A percentile compares a stretch with the other conserved stretches of the same genome.
Evolutionary conservation across 2,888 invertebrate species (phyloP).

Genomic region (Sinelater perroti): DNA sequence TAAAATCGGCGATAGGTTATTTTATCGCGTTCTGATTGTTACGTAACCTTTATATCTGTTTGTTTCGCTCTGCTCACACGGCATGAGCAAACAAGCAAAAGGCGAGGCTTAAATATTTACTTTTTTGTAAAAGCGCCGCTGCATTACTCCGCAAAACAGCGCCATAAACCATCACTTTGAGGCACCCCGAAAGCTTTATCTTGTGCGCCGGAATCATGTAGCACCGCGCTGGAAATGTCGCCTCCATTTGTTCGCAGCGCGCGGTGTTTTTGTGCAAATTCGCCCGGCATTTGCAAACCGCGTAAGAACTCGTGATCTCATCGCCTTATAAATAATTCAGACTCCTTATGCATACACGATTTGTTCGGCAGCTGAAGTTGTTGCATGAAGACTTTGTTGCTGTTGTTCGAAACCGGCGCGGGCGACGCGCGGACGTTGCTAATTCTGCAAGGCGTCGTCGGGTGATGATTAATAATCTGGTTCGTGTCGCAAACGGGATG

Average conservation of each 20-base stretch:
- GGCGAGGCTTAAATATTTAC: slow-evolving; percentile 7
- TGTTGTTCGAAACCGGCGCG: slow-evolving; percentile 1
- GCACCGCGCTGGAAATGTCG: no score
- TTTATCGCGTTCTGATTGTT: background rate
- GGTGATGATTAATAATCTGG: background rate
- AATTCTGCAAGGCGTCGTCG: no score
- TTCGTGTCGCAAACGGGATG: no score
- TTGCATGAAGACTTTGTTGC: background rate
- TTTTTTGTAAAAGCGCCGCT: slow-evolving; percentile 6
- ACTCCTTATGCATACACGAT: slow-evolving; percentile 13
- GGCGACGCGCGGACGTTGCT: background rate
- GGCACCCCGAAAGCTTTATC: no score
- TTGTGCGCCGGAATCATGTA: no score
- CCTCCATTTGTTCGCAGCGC: background rate
- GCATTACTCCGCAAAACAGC: slow-evolving; percentile 2
- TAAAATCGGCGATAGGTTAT: background rate
- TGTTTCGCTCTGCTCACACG: background rate
- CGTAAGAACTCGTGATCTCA: slow-evolving; percentile 29
- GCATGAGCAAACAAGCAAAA: background rate
- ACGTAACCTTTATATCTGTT: slow-evolving; percentile 4
- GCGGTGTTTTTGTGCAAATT: slow-evolving; percentile 28
- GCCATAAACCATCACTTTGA: slow-evolving; percentile 12
- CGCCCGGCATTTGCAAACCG: slow-evolving; percentile 22
- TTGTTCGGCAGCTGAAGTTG: slow-evolving; percentile 6
- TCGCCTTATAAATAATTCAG: slow-evolving; percentile 37